Evolutionary conservation across 2,888 invertebrate species (phyloP).

Genomic region (Plebejus argus): DNA sequence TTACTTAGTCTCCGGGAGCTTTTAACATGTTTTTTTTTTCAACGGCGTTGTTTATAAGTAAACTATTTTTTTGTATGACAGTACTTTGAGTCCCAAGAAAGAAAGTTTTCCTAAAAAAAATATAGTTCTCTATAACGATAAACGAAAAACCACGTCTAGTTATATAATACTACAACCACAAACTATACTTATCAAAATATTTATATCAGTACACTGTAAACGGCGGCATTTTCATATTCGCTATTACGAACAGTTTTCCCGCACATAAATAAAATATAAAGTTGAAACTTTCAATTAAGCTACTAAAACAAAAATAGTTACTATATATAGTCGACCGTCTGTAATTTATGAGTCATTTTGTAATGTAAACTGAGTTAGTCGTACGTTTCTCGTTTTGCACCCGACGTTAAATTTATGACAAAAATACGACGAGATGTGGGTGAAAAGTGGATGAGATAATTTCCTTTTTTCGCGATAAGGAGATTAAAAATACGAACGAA

Average conservation of each 20-base stretch:
- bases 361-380: slow-evolving; percentile 66
- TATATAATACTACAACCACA: too few species aligned
- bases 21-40: too few species aligned
- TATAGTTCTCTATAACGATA: too few species aligned
- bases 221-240: neutral
- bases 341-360: slow-evolving; percentile 78
- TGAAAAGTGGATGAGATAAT: slow-evolving; percentile 18
- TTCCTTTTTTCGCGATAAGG: slow-evolving; percentile 18
- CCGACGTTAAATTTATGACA: slow-evolving; percentile 67
- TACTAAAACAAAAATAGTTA: slow-evolving; percentile 28
- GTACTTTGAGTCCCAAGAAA: too few species aligned
- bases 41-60: too few species aligned
- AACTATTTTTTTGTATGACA: too few species aligned
- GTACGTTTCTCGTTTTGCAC: slow-evolving; percentile 63
- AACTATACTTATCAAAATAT: neutral
- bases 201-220: neutral
- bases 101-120: too few species aligned
- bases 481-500: neutral
- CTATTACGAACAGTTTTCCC: neutral
- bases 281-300: slow-evolving; percentile 28
- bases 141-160: too few species aligned
- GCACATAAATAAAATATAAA: slow-evolving; percentile 11
- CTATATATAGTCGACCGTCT: slow-evolving; percentile 32
- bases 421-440: slow-evolving; percentile 45
- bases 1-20: too few species aligned